phyloP scores from a whole-genome alignment of 2,113 vertebrate species.

The Gavialis gangeticus region DNA sequence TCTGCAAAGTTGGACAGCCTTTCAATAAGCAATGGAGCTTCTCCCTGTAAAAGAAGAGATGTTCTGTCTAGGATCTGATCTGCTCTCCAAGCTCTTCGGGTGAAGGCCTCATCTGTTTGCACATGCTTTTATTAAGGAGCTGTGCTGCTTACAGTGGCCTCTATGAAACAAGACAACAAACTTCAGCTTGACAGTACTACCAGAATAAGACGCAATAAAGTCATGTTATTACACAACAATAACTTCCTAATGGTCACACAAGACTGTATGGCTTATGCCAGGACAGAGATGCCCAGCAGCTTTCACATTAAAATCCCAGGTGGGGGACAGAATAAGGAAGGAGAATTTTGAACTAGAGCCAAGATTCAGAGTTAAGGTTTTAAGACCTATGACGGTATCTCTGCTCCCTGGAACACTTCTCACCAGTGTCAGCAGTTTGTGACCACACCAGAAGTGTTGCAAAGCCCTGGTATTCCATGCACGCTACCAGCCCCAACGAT shows the following conservation, averaged over 20 bases:
- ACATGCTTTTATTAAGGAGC: background rate
- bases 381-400: background rate
- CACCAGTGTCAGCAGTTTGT: background rate
- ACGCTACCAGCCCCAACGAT: background rate
- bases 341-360: background rate
- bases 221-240: background rate
- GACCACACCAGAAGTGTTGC: background rate
- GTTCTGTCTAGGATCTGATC: no score
- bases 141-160: background rate
- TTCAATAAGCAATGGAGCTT: background rate
- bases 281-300: background rate
- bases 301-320: background rate
- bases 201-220: background rate
- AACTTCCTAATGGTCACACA: background rate
- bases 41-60: no score
- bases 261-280: background rate
- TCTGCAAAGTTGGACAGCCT: background rate
- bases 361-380: background rate
- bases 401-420: background rate
- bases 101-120: background rate
- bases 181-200: background rate
- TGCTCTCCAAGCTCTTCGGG: background rate
- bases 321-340: background rate
- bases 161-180: background rate
- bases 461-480: constrained; percentile 14